Evolutionary conservation across 2,113 vertebrate species (phyloP).

Genomic region (Paradisaea rubra): DNA sequence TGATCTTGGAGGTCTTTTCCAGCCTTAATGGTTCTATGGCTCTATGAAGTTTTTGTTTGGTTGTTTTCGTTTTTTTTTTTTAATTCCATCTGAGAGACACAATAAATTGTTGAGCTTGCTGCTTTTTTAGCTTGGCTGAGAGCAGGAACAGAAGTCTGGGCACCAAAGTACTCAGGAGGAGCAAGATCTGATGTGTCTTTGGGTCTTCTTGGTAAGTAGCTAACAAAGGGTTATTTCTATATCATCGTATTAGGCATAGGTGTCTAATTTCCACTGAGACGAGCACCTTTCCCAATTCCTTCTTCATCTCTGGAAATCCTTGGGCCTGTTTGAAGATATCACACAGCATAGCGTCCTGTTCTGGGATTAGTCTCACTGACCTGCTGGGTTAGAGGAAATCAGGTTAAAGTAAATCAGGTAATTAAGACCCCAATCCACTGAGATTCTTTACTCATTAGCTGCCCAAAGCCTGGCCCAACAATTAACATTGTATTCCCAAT

Average conservation of each 20-base stretch:
- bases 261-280: not conserved
- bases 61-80: not conserved
- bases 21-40: not conserved
- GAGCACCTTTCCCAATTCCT: not conserved
- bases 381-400: constrained; percentile 28
- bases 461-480: constrained; percentile 30
- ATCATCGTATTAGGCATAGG: not conserved
- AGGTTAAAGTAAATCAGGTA: constrained; percentile 51
- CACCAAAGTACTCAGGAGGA: not conserved
- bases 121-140: not conserved
- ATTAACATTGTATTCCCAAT: constrained; percentile 25
- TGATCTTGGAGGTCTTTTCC: not conserved
- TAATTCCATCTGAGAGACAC: not conserved
- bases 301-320: not conserved
- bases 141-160: not conserved
- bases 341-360: not conserved
- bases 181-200: not conserved
- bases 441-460: constrained; percentile 48
- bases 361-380: constrained; percentile 31
- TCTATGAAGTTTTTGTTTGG: not conserved
- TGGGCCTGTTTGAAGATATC: not conserved
- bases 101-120: not conserved
- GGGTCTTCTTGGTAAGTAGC: not conserved
- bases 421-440: constrained; percentile 25
- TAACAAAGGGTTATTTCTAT: not conserved